Evolutionary conservation across 2,888 invertebrate species (phyloP), one percentile per base, ranked within the genome.

Genomic region (Tachina fera): DNA sequence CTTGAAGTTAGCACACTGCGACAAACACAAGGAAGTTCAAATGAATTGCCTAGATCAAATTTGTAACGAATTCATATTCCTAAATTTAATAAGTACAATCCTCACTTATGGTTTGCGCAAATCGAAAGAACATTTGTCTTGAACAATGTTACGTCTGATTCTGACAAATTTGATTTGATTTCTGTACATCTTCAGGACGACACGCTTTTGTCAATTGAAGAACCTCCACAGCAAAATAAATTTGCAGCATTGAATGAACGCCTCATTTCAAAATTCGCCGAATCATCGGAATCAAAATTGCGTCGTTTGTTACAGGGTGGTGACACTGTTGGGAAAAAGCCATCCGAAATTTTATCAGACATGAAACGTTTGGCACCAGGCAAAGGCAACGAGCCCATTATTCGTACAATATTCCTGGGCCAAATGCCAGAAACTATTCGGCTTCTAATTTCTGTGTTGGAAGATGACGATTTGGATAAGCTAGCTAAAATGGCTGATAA

Each of bases 401-500:
- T 22, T 22, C 22, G 22, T 22, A 22, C 22, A 22, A 22, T 22
- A 22, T 22, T 22, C 22, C 22, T 22, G 22, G 22, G 22, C 22
- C 22, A 22, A 22, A 22, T 22, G 22, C 22, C 22, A 22, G 22
- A 22, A 22, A 22, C 22, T 22, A 22, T 22, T 22, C 22, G 22
- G 22, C 22, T 3, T 22, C 22, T 22, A 22, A 49, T 81, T 19
- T 53, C 67, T 19, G 72, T 84, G 1, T 83, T 79, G 71, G 53
- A 83, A 51, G 58, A 83, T n/a, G 56, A 82, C 1, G 72, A 78
- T 51, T 53, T 82, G n/a, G 75, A 82, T 14, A 84, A 85, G 56
- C 58, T 87, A 9, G 83, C 80, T 3, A 56, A 78, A 43, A 74
- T 63, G 51, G 87, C 83, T 1, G 83, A 87, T 63, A 87, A 87